Base-by-base conservation (phyloP, 1,140 invertebrate genomes). In the Plectrocnemia conspersa region DNA sequence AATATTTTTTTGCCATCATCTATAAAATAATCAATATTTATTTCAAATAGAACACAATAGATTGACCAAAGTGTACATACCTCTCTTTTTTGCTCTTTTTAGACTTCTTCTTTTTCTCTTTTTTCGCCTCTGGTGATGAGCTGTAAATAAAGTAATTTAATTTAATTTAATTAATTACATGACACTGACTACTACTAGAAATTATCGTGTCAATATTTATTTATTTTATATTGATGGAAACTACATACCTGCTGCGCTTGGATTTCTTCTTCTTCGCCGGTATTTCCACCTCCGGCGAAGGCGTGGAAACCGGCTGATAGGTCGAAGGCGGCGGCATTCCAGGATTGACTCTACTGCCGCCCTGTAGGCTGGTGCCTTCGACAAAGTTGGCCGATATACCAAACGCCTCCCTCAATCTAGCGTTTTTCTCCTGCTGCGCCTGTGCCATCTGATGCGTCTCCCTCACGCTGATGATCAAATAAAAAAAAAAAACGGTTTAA, bases 351-450 rank as follows among this genome's bases (percentile, higher is more conserved):
- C 56, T 82, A 80, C 91, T 77, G 66, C 90, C 86, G 9, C 89
- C 84, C 76, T 97, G 93, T 68, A 97, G 81, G 64, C 92, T 94
- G 64, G 86, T 89, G 19, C 94, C 94, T 71, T 97, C 93, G 10
- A 94, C 87, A 76, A 96, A 98, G 64, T 86, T 85, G 57, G 92
- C 88, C 21, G 89, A 90, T 59, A 98, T 93, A 40, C 94, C 93
- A 71, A 98, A 97, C 1, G 94, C 94, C 68, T 93, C 89, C 36
- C 92, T 83, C 44, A 97, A 74, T 44, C 85, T 84, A 5, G 88
- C 89, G 80, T 98, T 98, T 72, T 97, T 97, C 65, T 94, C 88
- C 67, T 92, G 88, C 67, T 96, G 93, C n/a, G 93, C 93, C 72
- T 94, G 91, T 2, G 94, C 93, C 50, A 96, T 83, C 69, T 96